These are phyloP conservation scores for Telenomus remus DNA, from an alignment of 1,140 invertebrate genomes.

Conservation along the genomic window DNA sequence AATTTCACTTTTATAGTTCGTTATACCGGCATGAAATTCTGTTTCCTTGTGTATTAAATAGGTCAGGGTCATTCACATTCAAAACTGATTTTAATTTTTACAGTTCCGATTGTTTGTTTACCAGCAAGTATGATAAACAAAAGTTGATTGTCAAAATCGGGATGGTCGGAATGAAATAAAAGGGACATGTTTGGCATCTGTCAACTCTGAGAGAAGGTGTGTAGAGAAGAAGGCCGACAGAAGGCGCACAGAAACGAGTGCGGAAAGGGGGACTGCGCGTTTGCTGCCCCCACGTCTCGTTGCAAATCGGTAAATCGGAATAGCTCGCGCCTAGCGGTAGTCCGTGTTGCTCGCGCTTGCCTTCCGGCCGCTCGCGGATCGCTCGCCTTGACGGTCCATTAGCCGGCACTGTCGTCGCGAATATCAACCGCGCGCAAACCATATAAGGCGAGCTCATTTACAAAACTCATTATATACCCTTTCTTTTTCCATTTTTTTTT, in stretches of 20 bases:
- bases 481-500: constrained; percentile 8
- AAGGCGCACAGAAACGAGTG: constrained; percentile 14
- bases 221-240: constrained; percentile 10
- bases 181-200: constrained; percentile 36
- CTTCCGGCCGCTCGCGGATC: constrained; percentile 49
- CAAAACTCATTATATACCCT: constrained; percentile 27
- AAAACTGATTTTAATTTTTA: too few relatives aligned
- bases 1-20: too few relatives aligned
- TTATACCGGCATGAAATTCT: too few relatives aligned
- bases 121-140: too few relatives aligned
- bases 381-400: constrained; percentile 31
- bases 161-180: constrained; percentile 23
- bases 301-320: constrained; percentile 22
- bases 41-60: too few relatives aligned
- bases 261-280: constrained; percentile 20
- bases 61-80: too few relatives aligned
- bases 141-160: too few relatives aligned
- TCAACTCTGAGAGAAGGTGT: constrained; percentile 2
- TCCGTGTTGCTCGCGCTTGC: constrained; percentile 58
- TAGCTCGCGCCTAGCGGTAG: constrained; percentile 43
- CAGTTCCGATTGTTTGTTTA: too few relatives aligned
- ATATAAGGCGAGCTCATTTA: constrained; percentile 47
- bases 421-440: constrained; percentile 42
- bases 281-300: constrained; percentile 22
- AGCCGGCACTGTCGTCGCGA: constrained; percentile 39